Conservation (phyloP, 1,140 invertebrate species). For the Drosophila burlai region DNA sequence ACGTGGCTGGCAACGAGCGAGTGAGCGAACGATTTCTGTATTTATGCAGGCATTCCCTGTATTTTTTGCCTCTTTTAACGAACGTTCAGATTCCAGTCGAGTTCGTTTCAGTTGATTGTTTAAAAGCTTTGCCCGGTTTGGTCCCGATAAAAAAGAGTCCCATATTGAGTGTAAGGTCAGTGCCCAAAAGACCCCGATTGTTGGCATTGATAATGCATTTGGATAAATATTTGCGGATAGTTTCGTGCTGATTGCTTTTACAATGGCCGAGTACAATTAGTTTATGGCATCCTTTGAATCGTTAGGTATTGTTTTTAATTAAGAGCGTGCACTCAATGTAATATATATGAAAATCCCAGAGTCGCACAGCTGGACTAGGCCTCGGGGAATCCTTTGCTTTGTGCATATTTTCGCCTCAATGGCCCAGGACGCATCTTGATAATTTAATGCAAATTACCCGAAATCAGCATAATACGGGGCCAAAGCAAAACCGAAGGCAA, state of each 20-base stretch:
- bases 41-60: conserved; percentile 10
- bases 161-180: conserved; percentile 37
- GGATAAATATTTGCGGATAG: conserved; percentile 36
- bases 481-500: conserved; percentile 48
- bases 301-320: conserved; percentile 30
- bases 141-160: conserved; percentile 2
- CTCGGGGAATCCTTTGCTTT: conserved; percentile 38
- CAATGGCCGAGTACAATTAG: conserved; percentile 24
- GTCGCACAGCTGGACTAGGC: conserved; percentile 27
- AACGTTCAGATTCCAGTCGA: conserved; percentile 22
- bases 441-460: conserved; percentile 78
- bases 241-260: conserved; percentile 42
- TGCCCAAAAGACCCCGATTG: conserved; percentile 51
- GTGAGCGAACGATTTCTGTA: conserved; percentile 9
- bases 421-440: conserved; percentile 68
- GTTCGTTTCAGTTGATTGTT: conserved; percentile 55
- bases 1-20: conserved; percentile 30
- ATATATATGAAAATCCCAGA: conserved; percentile 36
- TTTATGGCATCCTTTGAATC: conserved; percentile 6
- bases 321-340: neutral
- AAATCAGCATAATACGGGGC: conserved; percentile 72
- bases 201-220: conserved; percentile 30
- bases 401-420: conserved; percentile 59
- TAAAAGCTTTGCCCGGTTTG: conserved; percentile 49
- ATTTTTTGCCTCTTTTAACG: conserved; percentile 1